Percentiles rank a stretch among this genome's conserved stretches.
Evolutionary conservation across 2,888 invertebrate genomes (phyloP).

Genomic region (Onthophagus sagittarius): DNA sequence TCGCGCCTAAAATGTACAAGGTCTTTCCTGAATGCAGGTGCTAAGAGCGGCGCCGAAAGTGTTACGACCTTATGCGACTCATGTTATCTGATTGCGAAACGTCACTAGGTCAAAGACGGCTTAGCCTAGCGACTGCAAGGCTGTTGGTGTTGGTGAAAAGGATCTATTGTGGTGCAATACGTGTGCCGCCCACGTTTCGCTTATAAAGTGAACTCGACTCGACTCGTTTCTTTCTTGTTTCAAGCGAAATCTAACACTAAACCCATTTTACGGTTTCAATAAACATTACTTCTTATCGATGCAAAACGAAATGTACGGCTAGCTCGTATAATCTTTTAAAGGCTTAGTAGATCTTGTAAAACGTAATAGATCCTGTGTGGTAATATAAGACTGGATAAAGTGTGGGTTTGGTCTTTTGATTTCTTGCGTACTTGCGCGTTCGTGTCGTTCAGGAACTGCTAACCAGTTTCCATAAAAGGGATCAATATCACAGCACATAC

Average conservation of each 20-base stretch:
- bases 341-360: background rate
- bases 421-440: background rate
- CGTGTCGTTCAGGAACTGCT: background rate
- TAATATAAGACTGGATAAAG: background rate
- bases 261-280: background rate
- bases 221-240: background rate
- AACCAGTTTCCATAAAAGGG: background rate
- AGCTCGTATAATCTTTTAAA: background rate
- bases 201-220: too few species aligned
- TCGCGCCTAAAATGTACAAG: background rate
- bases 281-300: background rate
- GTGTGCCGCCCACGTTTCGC: background rate
- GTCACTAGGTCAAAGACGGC: background rate
- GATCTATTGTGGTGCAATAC: background rate
- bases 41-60: background rate
- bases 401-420: background rate
- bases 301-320: background rate
- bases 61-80: background rate
- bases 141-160: background rate
- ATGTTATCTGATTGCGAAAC: background rate
- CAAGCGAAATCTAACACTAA: background rate
- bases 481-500: background rate
- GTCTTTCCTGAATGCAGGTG: background rate
- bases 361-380: background rate
- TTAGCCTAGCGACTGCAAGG: background rate